Percentiles rank a stretch among this genome's conserved stretches.
These are phyloP conservation scores for Xyrauchen texanus DNA, from an alignment of 2,113 vertebrate genomes.

Conservation along the genomic window DNA sequence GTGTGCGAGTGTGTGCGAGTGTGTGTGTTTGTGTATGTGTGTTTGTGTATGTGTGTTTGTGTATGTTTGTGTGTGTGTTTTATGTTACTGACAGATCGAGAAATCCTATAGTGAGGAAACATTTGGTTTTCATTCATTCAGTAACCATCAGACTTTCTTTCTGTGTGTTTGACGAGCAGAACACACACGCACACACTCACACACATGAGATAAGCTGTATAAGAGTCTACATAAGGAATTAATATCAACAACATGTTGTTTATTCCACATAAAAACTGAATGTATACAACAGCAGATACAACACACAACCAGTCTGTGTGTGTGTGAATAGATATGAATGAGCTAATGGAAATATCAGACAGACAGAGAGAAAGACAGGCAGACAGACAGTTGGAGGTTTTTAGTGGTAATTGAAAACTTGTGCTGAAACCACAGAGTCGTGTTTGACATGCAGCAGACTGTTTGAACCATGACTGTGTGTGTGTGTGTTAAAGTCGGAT, in stretches of 20 bases:
- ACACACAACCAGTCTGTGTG: too few relatives aligned
- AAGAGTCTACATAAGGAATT: too few relatives aligned
- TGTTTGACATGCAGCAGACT: conserved; percentile 22
- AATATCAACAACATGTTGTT: too few relatives aligned
- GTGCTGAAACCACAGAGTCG: conserved; percentile 44
- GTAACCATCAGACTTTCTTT: conserved; percentile 28
- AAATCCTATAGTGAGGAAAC: conserved; percentile 33
- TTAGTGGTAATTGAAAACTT: conserved; percentile 49
- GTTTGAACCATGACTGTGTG: conserved; percentile 23
- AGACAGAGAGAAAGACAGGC: conserved; percentile 11
- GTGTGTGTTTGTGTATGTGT: conserved; percentile 21
- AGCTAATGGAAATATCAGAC: neutral
- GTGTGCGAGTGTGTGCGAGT: conserved; percentile 18
- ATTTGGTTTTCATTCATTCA: conserved; percentile 40
- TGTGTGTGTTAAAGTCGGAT: conserved; percentile 36
- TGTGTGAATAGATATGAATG: too few relatives aligned
- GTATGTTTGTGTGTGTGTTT: too few relatives aligned
- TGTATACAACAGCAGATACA: too few relatives aligned
- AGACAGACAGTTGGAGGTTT: neutral
- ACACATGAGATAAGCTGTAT: neutral
- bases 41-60: neutral
- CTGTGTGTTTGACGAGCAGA: neutral
- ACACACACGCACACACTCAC: neutral
- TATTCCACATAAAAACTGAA: too few relatives aligned
- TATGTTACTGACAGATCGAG: conserved; percentile 23